phyloP scores from a whole-genome alignment of 2,888 invertebrate species.

The Meiosimyza platycephala region DNA sequence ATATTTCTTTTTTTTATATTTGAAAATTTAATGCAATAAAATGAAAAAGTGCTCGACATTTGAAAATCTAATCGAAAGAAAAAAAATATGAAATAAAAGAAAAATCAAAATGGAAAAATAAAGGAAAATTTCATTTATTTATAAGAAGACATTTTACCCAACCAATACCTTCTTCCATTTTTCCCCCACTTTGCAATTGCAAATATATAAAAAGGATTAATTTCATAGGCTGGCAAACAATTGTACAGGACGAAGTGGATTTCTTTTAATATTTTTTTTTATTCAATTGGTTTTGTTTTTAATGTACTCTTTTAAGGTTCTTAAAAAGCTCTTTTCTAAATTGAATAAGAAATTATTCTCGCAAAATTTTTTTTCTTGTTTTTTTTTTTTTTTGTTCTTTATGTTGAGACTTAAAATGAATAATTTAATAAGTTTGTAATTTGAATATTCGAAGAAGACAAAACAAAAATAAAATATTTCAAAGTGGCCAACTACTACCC shows the following conservation, averaged over 20 bases:
- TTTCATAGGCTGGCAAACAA: not conserved
- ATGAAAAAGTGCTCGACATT: conserved; percentile 23
- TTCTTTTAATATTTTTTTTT: not conserved
- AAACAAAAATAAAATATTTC: not conserved
- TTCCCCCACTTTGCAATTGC: not conserved
- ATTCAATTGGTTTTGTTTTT: too few relatives aligned
- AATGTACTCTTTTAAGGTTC: too few relatives aligned
- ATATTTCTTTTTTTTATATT: conserved; percentile 31
- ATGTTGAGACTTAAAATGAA: not conserved
- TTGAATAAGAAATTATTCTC: conserved; percentile 14
- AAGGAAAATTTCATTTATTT: conserved; percentile 22
- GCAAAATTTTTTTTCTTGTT: not conserved
- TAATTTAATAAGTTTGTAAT: not conserved
- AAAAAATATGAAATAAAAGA: not conserved
- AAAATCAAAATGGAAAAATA: conserved; percentile 15
- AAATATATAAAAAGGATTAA: conserved; percentile 25
- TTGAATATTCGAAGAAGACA: not conserved
- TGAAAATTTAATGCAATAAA: conserved; percentile 53
- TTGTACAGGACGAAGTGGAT: not conserved
- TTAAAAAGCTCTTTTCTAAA: not conserved
- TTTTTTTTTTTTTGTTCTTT: too few relatives aligned
- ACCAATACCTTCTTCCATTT: too few relatives aligned
- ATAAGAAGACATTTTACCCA: conserved; percentile 2
- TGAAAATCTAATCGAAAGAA: not conserved
- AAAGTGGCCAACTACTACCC: too few relatives aligned